These are phyloP conservation scores for Pangasius krempfi DNA, from an alignment of 2,797 vertebrate species.

Conservation along the genomic window DNA sequence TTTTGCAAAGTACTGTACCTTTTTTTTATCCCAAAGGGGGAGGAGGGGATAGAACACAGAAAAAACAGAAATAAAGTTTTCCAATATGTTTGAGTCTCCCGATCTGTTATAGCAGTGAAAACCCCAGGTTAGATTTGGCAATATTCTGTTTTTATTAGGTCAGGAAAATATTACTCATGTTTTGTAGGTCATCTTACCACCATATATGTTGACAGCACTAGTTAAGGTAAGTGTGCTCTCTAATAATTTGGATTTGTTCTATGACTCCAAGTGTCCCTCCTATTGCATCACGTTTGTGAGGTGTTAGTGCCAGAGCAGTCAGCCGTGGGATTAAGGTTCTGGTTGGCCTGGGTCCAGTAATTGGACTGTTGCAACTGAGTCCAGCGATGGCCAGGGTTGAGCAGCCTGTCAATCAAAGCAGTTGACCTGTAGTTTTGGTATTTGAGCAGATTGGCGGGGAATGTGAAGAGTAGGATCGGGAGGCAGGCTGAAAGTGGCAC, in stretches of 20 bases:
- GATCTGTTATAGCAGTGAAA: neutral
- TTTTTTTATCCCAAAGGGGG: neutral
- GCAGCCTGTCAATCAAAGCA: slow-evolving; percentile 51
- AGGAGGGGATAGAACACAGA: neutral
- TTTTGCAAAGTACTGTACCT: neutral
- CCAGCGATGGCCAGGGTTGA: slow-evolving; percentile 51
- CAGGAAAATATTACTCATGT: neutral
- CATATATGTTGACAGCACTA: neutral
- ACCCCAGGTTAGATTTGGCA: neutral
- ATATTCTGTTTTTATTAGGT: neutral
- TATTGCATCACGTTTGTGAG: slow-evolving; percentile 34
- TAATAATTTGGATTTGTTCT: slow-evolving; percentile 42
- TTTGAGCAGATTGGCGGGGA: slow-evolving; percentile 30
- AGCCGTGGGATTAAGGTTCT: slow-evolving; percentile 58
- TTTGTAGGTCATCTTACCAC: neutral
- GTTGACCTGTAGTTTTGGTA: slow-evolving; percentile 37
- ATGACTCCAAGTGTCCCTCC: slow-evolving; percentile 46
- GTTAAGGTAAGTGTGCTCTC: slow-evolving; percentile 21
- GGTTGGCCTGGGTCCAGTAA: slow-evolving; percentile 54
- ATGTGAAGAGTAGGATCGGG: slow-evolving; percentile 12
- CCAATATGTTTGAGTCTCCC: neutral
- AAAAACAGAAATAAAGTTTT: neutral
- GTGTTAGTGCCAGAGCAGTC: slow-evolving; percentile 52
- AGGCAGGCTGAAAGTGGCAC: slow-evolving; percentile 24
- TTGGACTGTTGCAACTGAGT: slow-evolving; percentile 50